These are phyloP conservation scores for Hypena proboscidalis DNA, from an alignment of 2,888 invertebrate genomes.

Conservation along the genomic window DNA sequence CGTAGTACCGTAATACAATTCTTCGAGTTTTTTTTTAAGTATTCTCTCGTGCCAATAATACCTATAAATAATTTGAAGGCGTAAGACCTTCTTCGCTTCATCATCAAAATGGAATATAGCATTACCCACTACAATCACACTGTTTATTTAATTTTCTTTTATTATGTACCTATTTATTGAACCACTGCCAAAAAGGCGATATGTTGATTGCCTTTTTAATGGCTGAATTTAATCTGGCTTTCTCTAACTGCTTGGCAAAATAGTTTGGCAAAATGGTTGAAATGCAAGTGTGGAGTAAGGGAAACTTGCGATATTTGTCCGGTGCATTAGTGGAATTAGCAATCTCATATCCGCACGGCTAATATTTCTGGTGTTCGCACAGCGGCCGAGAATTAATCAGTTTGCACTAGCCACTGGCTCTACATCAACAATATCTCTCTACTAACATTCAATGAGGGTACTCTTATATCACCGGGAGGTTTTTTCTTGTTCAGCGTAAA, in stretches of 20 bases:
- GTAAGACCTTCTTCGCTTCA: too few relatives aligned
- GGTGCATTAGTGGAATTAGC: constrained; percentile 83
- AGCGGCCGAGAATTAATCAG: constrained; percentile 78
- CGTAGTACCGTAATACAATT: too few relatives aligned
- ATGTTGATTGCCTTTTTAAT: constrained; percentile 31
- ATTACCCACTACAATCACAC: too few relatives aligned
- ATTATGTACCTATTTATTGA: constrained; percentile 3
- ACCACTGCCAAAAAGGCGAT: constrained; percentile 13
- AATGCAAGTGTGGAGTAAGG: constrained; percentile 59
- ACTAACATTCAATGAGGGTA: constrained; percentile 17
- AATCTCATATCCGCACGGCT: constrained; percentile 78
- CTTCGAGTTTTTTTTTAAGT: too few relatives aligned
- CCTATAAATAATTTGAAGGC: too few relatives aligned
- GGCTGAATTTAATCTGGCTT: constrained; percentile 28
- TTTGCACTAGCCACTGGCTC: constrained; percentile 57
- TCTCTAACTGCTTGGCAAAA: constrained; percentile 36
- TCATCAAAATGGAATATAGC: too few relatives aligned
- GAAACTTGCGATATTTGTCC: constrained; percentile 76
- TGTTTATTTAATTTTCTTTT: too few relatives aligned
- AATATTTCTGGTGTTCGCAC: constrained; percentile 78
- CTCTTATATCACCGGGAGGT: not conserved
- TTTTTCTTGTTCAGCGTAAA: not conserved
- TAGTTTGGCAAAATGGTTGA: constrained; percentile 55
- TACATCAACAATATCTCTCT: constrained; percentile 54
- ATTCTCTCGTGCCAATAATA: too few relatives aligned